Conservation (phyloP, 2,888 invertebrate species). For the Cephus sareptanus region DNA sequence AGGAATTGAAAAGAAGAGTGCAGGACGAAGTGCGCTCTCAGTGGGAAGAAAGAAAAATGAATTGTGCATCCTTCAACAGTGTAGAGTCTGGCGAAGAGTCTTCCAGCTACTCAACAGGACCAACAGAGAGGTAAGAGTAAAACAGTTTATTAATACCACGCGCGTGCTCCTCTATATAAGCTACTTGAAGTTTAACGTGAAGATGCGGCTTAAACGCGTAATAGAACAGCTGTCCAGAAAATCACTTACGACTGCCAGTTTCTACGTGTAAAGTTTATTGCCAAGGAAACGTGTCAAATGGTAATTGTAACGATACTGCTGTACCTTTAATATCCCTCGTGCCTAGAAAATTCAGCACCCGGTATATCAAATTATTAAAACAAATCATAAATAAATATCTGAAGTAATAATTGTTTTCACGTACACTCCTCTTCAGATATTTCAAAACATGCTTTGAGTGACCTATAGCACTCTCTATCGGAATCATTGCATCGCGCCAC, state of each 20-base stretch:
- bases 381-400: neutral
- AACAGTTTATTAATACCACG: neutral
- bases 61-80: slow-evolving; percentile 74
- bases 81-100: slow-evolving; percentile 72
- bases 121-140: slow-evolving; percentile 66
- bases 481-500: neutral
- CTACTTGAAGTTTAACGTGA: neutral
- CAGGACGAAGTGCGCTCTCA: slow-evolving; percentile 91
- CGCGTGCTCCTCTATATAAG: neutral
- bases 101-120: slow-evolving; percentile 71
- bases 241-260: neutral
- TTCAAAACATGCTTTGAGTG: neutral
- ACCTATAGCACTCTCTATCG: neutral
- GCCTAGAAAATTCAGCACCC: neutral
- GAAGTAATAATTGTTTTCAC: neutral
- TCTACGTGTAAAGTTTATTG: neutral
- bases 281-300: neutral
- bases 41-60: slow-evolving; percentile 79
- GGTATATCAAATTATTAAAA: neutral
- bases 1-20: slow-evolving; percentile 85
- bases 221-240: neutral
- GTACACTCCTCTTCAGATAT: neutral
- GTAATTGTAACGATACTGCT: neutral
- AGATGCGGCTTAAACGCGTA: neutral
- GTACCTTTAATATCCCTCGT: neutral